Evolutionary conservation across 1,140 invertebrate species (phyloP).

Genomic region (Hormaphis cornu): DNA sequence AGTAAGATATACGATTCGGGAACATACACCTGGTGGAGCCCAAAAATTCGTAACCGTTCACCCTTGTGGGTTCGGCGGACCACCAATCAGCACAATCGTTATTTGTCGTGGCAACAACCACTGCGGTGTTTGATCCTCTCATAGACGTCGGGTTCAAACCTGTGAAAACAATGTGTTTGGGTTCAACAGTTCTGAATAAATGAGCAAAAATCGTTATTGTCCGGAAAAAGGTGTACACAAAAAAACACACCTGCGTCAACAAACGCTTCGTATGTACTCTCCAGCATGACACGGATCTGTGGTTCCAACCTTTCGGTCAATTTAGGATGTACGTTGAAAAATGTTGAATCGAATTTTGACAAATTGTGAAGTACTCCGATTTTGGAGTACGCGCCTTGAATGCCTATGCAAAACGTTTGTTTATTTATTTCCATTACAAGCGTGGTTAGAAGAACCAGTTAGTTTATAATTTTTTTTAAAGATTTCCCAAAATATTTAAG

Average conservation of each 20-base stretch:
- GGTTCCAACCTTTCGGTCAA: slow-evolving; percentile 92
- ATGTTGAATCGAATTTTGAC: slow-evolving; percentile 73
- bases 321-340: slow-evolving; percentile 84
- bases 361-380: slow-evolving; percentile 83
- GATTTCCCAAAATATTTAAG: too few relatives aligned
- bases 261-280: slow-evolving; percentile 52
- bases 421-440: too few relatives aligned
- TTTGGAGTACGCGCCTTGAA: slow-evolving; percentile 70
- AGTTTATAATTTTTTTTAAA: too few relatives aligned
- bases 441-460: too few relatives aligned
- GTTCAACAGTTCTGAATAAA: not conserved
- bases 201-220: not conserved
- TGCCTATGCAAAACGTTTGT: slow-evolving; percentile 40
- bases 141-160: slow-evolving; percentile 24
- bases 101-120: slow-evolving; percentile 47
- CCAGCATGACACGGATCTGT: slow-evolving; percentile 77
- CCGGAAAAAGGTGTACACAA: not conserved
- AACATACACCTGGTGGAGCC: slow-evolving; percentile 55
- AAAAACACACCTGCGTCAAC: slow-evolving; percentile 24
- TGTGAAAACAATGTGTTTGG: not conserved
- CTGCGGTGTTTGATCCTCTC: slow-evolving; percentile 43
- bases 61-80: slow-evolving; percentile 31
- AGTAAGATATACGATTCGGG: slow-evolving; percentile 50
- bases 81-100: slow-evolving; percentile 42
- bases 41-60: slow-evolving; percentile 42